phyloP scores from a whole-genome alignment of 2,113 vertebrate genomes.

The Lasiurus borealis region DNA sequence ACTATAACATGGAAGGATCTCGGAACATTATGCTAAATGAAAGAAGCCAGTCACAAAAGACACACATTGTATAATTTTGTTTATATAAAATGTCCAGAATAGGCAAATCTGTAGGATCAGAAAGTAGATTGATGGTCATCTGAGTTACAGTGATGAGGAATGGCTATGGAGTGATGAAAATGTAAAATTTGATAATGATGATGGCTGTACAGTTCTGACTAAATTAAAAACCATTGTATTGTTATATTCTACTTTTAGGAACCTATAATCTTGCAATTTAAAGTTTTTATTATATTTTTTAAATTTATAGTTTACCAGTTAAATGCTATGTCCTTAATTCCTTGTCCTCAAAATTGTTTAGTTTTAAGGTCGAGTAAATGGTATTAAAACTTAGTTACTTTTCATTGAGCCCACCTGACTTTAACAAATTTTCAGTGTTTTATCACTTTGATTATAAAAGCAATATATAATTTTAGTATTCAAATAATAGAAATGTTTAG shows the following conservation, averaged over 20 bases:
- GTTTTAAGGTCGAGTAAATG: slow-evolving; percentile 9
- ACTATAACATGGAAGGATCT: background rate
- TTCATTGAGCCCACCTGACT: background rate
- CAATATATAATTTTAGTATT: background rate
- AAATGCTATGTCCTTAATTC: background rate
- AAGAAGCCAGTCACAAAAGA: background rate
- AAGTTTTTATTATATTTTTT: background rate
- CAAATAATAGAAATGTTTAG: background rate
- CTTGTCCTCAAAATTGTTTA: background rate
- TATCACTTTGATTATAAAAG: background rate
- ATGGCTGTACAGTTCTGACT: background rate
- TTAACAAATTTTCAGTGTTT: background rate
- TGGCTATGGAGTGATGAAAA: background rate
- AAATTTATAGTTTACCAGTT: background rate
- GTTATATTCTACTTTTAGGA: background rate
- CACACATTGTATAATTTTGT: background rate
- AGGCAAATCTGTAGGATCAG: background rate
- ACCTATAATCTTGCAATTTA: background rate
- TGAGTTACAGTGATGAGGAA: background rate
- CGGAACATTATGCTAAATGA: background rate
- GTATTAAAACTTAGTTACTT: background rate
- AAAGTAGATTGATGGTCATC: background rate
- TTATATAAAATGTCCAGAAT: background rate
- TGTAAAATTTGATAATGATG: background rate
- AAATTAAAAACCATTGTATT: background rate